Conservation (phyloP, 2,797 vertebrate species). For the Hafferia zeledoni region DNA sequence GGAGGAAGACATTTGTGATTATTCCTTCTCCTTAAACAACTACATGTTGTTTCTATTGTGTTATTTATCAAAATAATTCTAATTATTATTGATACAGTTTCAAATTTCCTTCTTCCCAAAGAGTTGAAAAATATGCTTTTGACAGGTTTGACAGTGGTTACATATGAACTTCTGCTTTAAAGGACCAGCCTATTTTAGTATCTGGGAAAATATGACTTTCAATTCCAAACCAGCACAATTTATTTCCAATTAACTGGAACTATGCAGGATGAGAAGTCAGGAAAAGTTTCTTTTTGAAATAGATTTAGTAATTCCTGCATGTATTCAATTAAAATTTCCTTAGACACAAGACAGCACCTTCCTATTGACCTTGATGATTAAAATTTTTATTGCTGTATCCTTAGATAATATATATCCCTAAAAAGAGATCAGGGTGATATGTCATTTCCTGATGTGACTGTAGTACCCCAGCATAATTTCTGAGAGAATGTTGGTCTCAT, state of each 20-base stretch:
- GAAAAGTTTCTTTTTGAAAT: not conserved
- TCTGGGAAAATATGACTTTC: conserved; percentile 12
- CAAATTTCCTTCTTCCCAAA: not conserved
- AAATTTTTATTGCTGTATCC: not conserved
- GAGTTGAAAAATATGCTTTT: conserved; percentile 32
- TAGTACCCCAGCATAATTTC: not conserved
- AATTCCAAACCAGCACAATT: not conserved
- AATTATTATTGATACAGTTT: not conserved
- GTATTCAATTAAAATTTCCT: not conserved
- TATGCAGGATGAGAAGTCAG: not conserved
- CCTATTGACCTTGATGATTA: not conserved
- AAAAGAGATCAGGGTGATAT: not conserved
- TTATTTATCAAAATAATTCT: not conserved
- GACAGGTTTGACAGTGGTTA: conserved; percentile 15
- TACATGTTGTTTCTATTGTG: not conserved
- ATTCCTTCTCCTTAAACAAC: not conserved
- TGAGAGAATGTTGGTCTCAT: not conserved
- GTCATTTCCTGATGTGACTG: not conserved
- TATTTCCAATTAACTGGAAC: conserved; percentile 7
- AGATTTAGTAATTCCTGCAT: not conserved
- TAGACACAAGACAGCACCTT: not conserved
- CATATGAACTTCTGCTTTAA: conserved; percentile 29
- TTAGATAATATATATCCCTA: not conserved
- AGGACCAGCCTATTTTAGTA: not conserved
- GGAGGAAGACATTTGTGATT: not conserved